Conservation (phyloP, 2,113 vertebrate genomes). For the Dolichotis patagonum region DNA sequence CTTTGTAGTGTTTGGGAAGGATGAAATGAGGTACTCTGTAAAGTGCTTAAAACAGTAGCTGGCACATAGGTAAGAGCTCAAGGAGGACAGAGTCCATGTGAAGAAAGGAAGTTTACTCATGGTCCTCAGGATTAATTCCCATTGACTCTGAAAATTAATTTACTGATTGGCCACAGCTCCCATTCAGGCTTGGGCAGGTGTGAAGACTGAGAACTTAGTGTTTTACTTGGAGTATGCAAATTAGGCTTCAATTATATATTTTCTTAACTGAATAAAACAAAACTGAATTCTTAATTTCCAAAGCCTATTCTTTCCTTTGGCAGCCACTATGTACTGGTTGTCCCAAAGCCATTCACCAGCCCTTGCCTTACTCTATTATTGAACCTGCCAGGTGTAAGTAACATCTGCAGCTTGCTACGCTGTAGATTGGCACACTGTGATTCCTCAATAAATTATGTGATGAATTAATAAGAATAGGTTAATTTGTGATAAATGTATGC, state of each 20-base stretch:
- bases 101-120: background rate
- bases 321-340: background rate
- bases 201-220: background rate
- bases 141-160: background rate
- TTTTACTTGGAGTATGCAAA: constrained; percentile 18
- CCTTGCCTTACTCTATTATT: background rate
- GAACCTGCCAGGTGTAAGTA: background rate
- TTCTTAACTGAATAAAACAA: background rate
- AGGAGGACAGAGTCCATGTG: background rate
- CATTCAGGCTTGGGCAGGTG: background rate
- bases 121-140: background rate
- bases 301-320: background rate
- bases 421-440: background rate
- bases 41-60: background rate
- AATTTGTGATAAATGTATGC: background rate
- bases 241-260: background rate
- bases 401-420: background rate
- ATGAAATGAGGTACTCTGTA: background rate
- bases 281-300: background rate
- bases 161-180: background rate
- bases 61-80: background rate
- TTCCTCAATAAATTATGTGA: background rate
- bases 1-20: background rate
- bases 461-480: background rate
- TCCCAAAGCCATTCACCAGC: background rate